Evolutionary conservation across 2,888 invertebrate species (phyloP).

Genomic region (Sepioteuthis lessoniana): DNA sequence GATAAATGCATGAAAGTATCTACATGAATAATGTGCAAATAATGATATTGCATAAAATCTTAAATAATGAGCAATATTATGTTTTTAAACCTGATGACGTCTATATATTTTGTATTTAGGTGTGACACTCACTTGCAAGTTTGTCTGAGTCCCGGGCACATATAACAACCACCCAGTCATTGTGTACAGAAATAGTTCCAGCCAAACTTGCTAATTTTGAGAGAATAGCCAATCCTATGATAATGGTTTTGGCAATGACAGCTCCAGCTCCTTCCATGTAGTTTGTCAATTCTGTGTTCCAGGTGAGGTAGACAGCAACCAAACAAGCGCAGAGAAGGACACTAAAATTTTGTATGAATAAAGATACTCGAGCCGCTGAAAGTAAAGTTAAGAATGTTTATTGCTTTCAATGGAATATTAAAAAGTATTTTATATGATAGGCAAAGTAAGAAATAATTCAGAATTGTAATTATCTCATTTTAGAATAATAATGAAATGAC

Average conservation of each 20-base stretch:
- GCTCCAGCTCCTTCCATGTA: conserved; percentile 57
- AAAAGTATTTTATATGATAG: not conserved
- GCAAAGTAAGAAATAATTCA: too few relatives aligned
- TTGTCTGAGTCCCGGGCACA: conserved; percentile 71
- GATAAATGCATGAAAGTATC: not conserved
- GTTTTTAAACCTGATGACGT: not conserved
- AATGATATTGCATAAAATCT: not conserved
- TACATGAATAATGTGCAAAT: not conserved
- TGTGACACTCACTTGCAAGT: conserved; percentile 72
- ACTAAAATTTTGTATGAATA: conserved; percentile 76
- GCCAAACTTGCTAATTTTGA: conserved; percentile 74
- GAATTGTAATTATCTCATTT: too few relatives aligned
- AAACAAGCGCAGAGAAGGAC: conserved; percentile 75
- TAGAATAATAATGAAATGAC: not conserved
- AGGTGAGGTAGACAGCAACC: conserved; percentile 69
- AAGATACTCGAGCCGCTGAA: conserved; percentile 75
- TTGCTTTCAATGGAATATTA: not conserved
- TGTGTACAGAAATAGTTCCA: conserved; percentile 72
- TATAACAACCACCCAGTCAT: conserved; percentile 77
- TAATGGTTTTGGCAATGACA: conserved; percentile 60
- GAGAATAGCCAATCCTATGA: conserved; percentile 75
- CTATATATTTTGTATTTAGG: conserved; percentile 1
- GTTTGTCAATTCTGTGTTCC: conserved; percentile 50
- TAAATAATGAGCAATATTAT: not conserved
- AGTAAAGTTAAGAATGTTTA: conserved; percentile 50